These are phyloP conservation scores for Myodes glareolus DNA, from an alignment of 2,113 vertebrate species.

Conservation along the genomic window DNA sequence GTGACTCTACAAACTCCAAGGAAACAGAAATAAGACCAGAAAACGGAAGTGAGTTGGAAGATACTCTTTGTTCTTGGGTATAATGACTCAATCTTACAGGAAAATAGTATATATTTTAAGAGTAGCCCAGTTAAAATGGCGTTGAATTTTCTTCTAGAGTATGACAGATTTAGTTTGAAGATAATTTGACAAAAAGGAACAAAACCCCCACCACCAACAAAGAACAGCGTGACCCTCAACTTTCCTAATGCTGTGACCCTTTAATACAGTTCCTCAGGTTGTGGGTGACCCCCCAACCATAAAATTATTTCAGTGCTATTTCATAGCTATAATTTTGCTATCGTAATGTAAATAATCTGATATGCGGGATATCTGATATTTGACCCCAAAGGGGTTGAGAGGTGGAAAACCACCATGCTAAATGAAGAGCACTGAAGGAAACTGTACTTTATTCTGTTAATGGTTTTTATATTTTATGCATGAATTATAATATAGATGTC, in stretches of 20 bases:
- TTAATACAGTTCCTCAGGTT: background rate
- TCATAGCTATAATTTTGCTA: background rate
- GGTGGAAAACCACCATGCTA: background rate
- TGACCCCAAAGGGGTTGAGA: background rate
- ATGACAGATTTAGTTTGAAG: constrained; percentile 38
- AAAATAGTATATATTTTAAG: background rate
- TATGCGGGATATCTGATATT: background rate
- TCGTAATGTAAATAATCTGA: background rate
- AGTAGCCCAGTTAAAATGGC: background rate
- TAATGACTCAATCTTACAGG: constrained; percentile 9
- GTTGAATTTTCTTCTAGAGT: background rate
- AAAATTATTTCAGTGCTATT: background rate
- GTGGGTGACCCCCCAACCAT: background rate
- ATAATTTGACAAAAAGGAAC: constrained; percentile 18
- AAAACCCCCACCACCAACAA: background rate
- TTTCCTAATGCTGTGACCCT: background rate
- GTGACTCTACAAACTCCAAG: background rate
- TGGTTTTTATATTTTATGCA: background rate
- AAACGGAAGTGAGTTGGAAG: constrained; percentile 16
- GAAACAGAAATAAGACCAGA: background rate
- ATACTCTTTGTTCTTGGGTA: background rate
- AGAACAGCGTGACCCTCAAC: background rate
- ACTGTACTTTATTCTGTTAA: background rate
- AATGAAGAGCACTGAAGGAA: constrained; percentile 6
- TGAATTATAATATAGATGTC: background rate